phyloP scores from a whole-genome alignment of 1,140 invertebrate species.

The Microvelia longipes region DNA sequence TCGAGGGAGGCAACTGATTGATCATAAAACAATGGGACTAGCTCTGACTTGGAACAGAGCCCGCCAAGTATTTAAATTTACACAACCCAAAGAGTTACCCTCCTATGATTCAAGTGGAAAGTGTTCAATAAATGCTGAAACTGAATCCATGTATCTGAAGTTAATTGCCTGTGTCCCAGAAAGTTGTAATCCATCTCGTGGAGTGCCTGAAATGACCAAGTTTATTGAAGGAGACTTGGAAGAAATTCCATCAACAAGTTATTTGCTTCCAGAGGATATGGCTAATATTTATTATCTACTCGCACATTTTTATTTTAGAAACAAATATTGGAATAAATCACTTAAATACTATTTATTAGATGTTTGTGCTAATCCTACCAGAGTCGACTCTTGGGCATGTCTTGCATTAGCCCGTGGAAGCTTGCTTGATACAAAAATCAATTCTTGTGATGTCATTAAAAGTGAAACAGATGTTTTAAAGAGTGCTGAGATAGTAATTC shows the following conservation, averaged over 20 bases:
- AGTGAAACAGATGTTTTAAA: constrained; percentile 53
- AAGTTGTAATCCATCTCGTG: constrained; percentile 38
- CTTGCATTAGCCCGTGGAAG: constrained; percentile 67
- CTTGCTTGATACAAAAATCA: constrained; percentile 64
- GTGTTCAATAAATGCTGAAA: constrained; percentile 54
- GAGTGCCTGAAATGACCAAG: constrained; percentile 38
- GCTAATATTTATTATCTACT: constrained; percentile 72
- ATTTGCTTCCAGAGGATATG: constrained; percentile 36
- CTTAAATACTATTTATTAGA: constrained; percentile 70
- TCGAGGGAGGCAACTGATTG: constrained; percentile 47
- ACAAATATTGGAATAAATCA: constrained; percentile 52
- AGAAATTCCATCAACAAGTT: constrained; percentile 35
- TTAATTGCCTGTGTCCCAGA: constrained; percentile 56
- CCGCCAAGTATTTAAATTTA: constrained; percentile 67
- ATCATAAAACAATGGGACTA: constrained; percentile 58
- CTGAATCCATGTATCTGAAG: constrained; percentile 57
- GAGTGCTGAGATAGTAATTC: constrained; percentile 47
- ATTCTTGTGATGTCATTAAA: constrained; percentile 39
- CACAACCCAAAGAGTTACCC: constrained; percentile 59
- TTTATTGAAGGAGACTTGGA: constrained; percentile 46
- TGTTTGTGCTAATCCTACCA: constrained; percentile 54
- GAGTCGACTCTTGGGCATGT: constrained; percentile 84
- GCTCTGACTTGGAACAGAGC: constrained; percentile 62
- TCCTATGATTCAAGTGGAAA: constrained; percentile 64
- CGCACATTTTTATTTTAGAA: constrained; percentile 86